Base-by-base conservation (phyloP, 2,113 vertebrate species). In the Eubucco bourcierii region DNA sequence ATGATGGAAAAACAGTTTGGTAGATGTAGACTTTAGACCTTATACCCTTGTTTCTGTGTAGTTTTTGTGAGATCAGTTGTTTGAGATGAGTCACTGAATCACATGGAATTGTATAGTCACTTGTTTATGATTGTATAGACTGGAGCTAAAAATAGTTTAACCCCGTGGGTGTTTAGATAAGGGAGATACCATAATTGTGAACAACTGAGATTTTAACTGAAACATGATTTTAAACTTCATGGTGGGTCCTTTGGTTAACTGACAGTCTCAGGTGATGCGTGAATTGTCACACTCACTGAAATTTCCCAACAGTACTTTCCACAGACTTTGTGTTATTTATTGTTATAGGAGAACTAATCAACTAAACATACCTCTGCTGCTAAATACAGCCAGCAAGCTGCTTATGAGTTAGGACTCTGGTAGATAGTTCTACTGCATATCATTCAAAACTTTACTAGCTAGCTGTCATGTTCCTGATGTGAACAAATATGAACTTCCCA, bases 351-450 rank as follows among this genome's bases (percentile, higher is more conserved):
- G 46, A 92, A 64, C 59, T 94, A 95, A 97, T 97, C 63, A 96
- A 92, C 46, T 84, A n/a, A 94, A 94, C 87, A 55, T 91, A 97
- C 56, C 41, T 90, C 68, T 83, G 87, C 84, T 91, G 84, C 86
- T 96, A 93, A 94, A 92, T 86, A 82, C 80, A 96, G 80, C 66
- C 75, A 95, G 72, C 88, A 93, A 90, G 33, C 94, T 96, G 61
- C 78, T 95, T 87, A 70, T 96, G 96, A 97, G 90, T 96, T 91
- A 97, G 68, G 58, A 29, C 46, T 85, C 50, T 95, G 96, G 94
- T 94, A 96, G 80, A 73, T 55, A 88, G 52, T 71, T 91, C 39
- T 95, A 61, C 60, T 94, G 84, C 55, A 37, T 63, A 84, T 88
- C 92, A 93, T 63, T 75, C 70, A 70, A 77, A 90, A 90, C 84